phyloP scores from a whole-genome alignment of 1,140 invertebrate genomes.

The Lasioglossum albipes region DNA sequence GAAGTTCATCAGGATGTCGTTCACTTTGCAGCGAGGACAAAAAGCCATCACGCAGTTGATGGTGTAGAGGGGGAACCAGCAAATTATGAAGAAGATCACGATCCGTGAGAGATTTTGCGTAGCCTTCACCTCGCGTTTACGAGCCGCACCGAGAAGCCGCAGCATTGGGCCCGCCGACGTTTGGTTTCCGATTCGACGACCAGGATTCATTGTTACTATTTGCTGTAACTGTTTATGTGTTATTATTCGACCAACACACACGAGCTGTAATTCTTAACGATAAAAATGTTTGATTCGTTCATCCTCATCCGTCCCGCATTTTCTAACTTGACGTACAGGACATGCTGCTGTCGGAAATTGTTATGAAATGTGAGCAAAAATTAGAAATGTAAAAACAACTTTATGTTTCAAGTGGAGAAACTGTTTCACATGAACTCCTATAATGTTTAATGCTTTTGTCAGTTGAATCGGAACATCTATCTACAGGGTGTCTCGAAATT shows the following conservation, averaged over 20 bases:
- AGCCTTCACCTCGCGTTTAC: conserved; percentile 93
- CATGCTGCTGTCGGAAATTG: no score
- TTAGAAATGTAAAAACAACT: no score
- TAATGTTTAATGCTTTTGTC: no score
- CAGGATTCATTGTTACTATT: conserved; percentile 82
- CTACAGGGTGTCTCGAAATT: no score
- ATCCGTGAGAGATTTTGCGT: conserved; percentile 95
- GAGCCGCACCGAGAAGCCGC: conserved; percentile 87
- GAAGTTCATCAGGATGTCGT: conserved; percentile 86
- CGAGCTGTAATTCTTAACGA: neutral
- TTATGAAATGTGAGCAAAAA: no score
- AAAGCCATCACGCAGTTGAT: conserved; percentile 94
- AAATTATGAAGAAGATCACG: conserved; percentile 94
- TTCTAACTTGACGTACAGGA: no score
- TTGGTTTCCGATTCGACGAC: conserved; percentile 55
- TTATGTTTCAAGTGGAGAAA: no score
- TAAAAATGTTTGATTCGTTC: neutral
- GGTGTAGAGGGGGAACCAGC: conserved; percentile 95
- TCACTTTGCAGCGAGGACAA: conserved; percentile 84
- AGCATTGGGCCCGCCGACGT: conserved; percentile 84
- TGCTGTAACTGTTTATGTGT: conserved; percentile 77
- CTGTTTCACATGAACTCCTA: no score
- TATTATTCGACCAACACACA: neutral
- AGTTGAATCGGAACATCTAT: no score
- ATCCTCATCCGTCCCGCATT: no score